Evolutionary conservation across 2,888 invertebrate species (phyloP).

Genomic region (Bhutanitis thaidina): DNA sequence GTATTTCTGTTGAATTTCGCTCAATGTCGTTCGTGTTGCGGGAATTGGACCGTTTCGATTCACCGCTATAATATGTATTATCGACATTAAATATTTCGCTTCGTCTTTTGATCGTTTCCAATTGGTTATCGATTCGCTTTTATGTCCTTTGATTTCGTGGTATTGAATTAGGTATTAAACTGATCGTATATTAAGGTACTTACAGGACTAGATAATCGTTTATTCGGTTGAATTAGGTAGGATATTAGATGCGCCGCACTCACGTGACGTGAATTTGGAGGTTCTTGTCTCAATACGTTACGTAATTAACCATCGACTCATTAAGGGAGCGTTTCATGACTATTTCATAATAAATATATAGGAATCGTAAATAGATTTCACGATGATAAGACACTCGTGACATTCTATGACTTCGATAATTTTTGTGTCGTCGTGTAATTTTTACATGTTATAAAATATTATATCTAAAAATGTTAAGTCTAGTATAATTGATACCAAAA

Average conservation of each 20-base stretch:
- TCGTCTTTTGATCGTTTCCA: neutral
- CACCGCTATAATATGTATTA: no score
- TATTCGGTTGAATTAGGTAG: slow-evolving; percentile 37
- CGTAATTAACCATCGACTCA: neutral
- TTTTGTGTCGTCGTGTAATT: neutral
- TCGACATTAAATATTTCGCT: neutral
- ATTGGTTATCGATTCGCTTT: slow-evolving; percentile 24
- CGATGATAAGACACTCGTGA: neutral
- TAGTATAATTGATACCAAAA: slow-evolving; percentile 53
- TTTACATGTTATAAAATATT: slow-evolving; percentile 1
- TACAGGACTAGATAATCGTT: slow-evolving; percentile 46
- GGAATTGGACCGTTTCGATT: neutral
- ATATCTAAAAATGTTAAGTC: slow-evolving; percentile 1
- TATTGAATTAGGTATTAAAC: slow-evolving; percentile 29
- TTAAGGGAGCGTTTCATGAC: slow-evolving; percentile 21
- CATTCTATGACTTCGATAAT: neutral
- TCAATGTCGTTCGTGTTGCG: neutral
- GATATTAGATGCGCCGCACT: slow-evolving; percentile 33
- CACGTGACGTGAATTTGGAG: slow-evolving; percentile 19
- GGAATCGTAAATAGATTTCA: slow-evolving; percentile 7
- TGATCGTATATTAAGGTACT: slow-evolving; percentile 43
- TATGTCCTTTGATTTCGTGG: slow-evolving; percentile 29
- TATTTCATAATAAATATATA: slow-evolving; percentile 26
- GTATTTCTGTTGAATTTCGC: no score
- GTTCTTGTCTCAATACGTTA: neutral